These are phyloP conservation scores for Philopotamus ludificatus DNA, from an alignment of 1,140 invertebrate species.

Conservation along the genomic window DNA sequence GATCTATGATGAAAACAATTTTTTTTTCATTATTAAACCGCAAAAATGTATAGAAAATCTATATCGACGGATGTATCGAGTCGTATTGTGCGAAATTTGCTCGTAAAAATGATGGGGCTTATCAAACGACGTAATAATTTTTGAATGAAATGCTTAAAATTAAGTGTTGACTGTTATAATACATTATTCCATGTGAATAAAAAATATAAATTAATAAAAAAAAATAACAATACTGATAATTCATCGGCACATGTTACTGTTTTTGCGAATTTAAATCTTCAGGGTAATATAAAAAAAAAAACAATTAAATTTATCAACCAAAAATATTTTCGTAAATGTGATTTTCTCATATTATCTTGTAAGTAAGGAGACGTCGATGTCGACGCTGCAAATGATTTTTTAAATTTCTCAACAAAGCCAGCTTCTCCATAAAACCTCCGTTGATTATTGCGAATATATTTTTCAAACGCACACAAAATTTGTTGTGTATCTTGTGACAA, in stretches of 20 bases:
- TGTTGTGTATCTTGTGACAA: no score
- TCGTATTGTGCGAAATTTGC: background rate
- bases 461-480: no score
- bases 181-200: constrained; percentile 8
- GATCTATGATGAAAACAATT: no score
- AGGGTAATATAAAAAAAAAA: constrained; percentile 31
- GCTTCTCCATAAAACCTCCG: no score
- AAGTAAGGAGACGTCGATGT: background rate
- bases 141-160: constrained; percentile 5
- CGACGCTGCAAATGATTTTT: background rate
- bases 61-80: background rate
- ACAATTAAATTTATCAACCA: constrained; percentile 22
- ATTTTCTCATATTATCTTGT: background rate
- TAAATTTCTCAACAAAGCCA: no score
- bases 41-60: no score
- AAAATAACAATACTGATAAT: background rate
- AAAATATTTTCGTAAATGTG: constrained; percentile 21
- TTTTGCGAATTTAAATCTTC: constrained; percentile 38
- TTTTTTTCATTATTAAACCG: no score
- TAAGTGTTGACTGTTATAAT: constrained; percentile 2
- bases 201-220: background rate
- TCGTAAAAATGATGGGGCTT: constrained; percentile 4
- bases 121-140: no score
- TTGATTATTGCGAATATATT: no score
- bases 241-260: constrained; percentile 12